Conservation (phyloP, 2,797 vertebrate species). For the Eurystomus glaucurus region DNA sequence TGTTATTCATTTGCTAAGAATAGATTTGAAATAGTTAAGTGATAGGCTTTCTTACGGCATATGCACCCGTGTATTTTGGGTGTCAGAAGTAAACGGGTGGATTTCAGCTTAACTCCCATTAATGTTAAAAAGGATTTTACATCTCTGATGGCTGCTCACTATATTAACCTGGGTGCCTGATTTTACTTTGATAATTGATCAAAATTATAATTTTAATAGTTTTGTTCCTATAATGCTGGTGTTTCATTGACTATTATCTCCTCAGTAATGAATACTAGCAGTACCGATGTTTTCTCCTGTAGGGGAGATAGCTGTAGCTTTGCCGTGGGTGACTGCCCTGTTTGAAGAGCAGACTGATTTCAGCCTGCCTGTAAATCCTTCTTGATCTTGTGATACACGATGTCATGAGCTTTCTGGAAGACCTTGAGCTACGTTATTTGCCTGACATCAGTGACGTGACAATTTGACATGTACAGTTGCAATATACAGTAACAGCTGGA, state of each 20-base stretch:
- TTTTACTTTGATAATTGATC: not conserved
- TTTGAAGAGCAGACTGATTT: not conserved
- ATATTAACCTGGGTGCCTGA: not conserved
- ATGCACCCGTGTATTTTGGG: not conserved
- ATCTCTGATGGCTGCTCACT: not conserved
- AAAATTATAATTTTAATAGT: not conserved
- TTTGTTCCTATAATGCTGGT: not conserved
- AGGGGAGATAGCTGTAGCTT: not conserved
- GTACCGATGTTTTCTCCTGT: not conserved
- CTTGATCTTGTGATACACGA: not conserved
- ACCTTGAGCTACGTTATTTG: not conserved
- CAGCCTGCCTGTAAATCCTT: not conserved
- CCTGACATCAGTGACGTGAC: not conserved
- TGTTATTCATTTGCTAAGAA: slow-evolving; percentile 50
- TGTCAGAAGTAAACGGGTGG: not conserved
- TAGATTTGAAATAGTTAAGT: not conserved
- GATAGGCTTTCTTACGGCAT: not conserved
- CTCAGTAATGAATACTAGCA: not conserved
- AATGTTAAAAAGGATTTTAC: not conserved
- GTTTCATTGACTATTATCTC: not conserved
- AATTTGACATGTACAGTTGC: rapidly evolving
- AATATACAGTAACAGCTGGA: not conserved
- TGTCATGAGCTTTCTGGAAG: not conserved
- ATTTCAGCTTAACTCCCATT: not conserved
- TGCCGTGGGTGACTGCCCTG: not conserved